Conservation (phyloP, 1,140 invertebrate species). For the Drosophila tani region DNA sequence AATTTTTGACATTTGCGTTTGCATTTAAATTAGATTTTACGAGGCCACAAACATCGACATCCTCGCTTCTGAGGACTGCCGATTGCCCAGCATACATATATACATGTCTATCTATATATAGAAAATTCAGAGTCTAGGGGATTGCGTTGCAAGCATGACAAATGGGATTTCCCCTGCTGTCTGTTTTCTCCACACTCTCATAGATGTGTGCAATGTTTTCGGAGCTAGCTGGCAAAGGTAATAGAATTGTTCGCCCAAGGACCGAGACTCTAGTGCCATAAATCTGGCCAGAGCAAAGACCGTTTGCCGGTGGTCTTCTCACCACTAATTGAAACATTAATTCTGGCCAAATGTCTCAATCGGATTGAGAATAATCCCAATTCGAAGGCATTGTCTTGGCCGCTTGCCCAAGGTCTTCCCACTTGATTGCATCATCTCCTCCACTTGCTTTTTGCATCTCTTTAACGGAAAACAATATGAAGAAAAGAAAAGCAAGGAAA, state of each 20-base stretch:
- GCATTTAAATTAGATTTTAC: conserved; percentile 83
- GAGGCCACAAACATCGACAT: conserved; percentile 46
- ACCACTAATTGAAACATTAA: conserved; percentile 46
- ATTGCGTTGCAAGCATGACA: conserved; percentile 68
- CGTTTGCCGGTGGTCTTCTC: not conserved
- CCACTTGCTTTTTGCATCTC: conserved; percentile 20
- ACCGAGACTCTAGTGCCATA: conserved; percentile 5
- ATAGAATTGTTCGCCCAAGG: not conserved
- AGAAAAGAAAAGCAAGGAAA: not conserved
- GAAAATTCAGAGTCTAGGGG: conserved; percentile 39
- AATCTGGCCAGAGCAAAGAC: conserved; percentile 16
- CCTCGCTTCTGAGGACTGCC: conserved; percentile 3
- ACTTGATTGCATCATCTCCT: conserved; percentile 35
- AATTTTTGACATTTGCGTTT: conserved; percentile 82
- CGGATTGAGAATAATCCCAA: conserved; percentile 22
- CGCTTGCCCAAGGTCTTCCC: conserved; percentile 11
- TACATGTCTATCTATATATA: not conserved
- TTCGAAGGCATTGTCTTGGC: conserved; percentile 32
- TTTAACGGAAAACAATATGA: conserved; percentile 1
- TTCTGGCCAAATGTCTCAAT: conserved; percentile 33
- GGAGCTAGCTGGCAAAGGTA: not conserved
- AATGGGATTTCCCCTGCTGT: conserved; percentile 54
- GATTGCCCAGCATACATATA: conserved; percentile 13
- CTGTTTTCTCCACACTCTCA: not conserved
- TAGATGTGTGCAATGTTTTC: not conserved